Conservation (phyloP, 2,113 vertebrate genomes). For the Accipiter virgatus region DNA sequence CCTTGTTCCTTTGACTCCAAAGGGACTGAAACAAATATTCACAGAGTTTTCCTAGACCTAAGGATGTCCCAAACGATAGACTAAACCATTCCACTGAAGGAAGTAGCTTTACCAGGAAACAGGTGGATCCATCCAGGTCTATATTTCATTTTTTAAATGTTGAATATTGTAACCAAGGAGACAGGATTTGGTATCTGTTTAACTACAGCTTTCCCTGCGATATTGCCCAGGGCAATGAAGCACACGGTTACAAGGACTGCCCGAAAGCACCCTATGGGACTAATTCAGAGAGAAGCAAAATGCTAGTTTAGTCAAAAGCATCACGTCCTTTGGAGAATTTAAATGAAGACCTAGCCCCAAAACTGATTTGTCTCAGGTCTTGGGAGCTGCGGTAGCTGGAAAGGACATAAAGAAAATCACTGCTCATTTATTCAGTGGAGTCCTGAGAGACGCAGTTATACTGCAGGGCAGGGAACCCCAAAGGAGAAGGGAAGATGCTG, state of each 20-base stretch:
- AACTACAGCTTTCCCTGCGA: neutral
- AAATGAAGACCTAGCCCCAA: neutral
- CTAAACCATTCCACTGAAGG: neutral
- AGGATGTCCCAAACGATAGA: neutral
- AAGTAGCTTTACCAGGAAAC: neutral
- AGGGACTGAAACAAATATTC: neutral
- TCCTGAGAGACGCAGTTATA: neutral
- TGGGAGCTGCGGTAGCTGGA: neutral
- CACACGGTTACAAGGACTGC: neutral
- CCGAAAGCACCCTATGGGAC: neutral
- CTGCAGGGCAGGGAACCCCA: neutral
- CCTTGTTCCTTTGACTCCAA: neutral
- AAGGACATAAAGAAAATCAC: neutral
- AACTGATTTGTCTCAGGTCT: neutral
- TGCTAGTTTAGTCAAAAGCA: neutral
- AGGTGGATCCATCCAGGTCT: neutral
- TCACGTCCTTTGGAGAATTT: neutral
- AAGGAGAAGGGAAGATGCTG: neutral
- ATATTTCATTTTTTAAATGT: neutral
- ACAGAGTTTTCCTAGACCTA: neutral
- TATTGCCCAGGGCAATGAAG: neutral
- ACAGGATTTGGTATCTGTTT: neutral
- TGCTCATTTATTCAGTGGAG: neutral
- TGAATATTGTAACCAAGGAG: neutral
- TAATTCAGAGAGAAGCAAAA: neutral